Evolutionary conservation across 2,113 vertebrate genomes (phyloP).

Genomic region (Piliocolobus tephrosceles): DNA sequence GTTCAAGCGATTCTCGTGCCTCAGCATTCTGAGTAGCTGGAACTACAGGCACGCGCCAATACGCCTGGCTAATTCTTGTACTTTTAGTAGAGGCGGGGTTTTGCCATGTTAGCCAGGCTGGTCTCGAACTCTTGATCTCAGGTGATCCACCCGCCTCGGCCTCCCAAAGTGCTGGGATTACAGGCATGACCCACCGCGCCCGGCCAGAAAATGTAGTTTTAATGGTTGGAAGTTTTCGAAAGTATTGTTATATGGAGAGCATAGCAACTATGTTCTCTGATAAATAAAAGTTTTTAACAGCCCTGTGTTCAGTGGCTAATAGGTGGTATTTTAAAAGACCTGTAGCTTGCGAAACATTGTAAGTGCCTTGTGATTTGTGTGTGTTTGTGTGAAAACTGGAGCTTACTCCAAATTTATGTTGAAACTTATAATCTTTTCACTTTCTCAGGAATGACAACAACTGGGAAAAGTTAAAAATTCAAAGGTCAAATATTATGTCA

Average conservation of each 20-base stretch:
- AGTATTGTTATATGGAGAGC: not conserved
- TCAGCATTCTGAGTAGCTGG: too few species aligned
- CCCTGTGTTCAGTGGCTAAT: not conserved
- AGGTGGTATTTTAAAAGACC: not conserved
- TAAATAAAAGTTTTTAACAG: not conserved
- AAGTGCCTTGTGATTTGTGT: not conserved
- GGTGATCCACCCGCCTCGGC: too few species aligned
- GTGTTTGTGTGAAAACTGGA: not conserved
- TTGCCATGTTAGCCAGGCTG: too few species aligned
- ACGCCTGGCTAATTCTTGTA: too few species aligned
- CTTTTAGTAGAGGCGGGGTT: too few species aligned
- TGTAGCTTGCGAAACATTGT: not conserved
- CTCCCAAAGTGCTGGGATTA: too few species aligned
- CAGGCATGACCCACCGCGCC: too few species aligned
- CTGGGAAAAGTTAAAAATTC: constrained; percentile 20
- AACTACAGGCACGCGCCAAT: too few species aligned
- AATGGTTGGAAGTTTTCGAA: not conserved
- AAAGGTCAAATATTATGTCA: constrained; percentile 5
- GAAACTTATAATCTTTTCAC: not conserved
- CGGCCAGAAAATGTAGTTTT: not conserved
- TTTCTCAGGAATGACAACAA: not conserved
- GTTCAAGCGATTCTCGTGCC: too few species aligned
- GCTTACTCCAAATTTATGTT: not conserved
- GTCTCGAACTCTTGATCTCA: too few species aligned
- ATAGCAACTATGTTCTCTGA: not conserved